A percentile compares a stretch with the other conserved stretches of the same genome.
phyloP scores from a whole-genome alignment of 2,113 vertebrate species.

The Paradoxurus hermaphroditus region DNA sequence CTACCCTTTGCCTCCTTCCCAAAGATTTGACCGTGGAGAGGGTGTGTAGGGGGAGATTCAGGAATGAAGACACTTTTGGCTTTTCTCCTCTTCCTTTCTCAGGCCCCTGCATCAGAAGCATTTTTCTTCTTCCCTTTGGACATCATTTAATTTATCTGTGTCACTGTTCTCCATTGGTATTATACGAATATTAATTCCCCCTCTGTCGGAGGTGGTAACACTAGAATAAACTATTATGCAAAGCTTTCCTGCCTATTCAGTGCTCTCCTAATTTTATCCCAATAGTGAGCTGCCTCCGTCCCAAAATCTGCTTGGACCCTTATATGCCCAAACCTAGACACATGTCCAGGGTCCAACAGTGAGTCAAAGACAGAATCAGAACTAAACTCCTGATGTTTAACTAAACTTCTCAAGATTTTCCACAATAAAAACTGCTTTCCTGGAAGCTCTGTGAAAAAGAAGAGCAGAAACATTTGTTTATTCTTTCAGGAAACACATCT shows the following conservation, averaged over 20 bases:
- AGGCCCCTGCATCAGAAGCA: background rate
- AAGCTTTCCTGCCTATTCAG: background rate
- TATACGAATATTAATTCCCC: background rate
- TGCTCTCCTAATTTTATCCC: background rate
- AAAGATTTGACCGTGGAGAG: background rate
- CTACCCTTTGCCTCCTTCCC: background rate
- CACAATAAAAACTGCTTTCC: background rate
- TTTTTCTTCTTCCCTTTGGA: background rate
- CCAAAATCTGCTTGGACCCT: background rate
- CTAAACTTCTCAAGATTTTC: slow-evolving; percentile 18
- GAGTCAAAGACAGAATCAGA: background rate
- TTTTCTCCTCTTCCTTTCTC: background rate
- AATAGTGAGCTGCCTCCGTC: background rate
- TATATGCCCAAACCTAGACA: background rate
- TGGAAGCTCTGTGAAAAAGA: background rate
- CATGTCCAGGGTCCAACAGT: background rate
- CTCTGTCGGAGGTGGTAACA: background rate
- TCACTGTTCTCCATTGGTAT: background rate
- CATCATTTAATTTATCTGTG: background rate
- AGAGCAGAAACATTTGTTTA: background rate
- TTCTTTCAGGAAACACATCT: background rate
- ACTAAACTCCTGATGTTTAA: background rate
- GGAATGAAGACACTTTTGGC: background rate
- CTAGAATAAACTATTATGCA: background rate
- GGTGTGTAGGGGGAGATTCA: background rate